Percentiles rank a stretch among this genome's conserved stretches.
phyloP scores from a whole-genome alignment of 2,888 invertebrate genomes.

The Latrodectus elegans region DNA sequence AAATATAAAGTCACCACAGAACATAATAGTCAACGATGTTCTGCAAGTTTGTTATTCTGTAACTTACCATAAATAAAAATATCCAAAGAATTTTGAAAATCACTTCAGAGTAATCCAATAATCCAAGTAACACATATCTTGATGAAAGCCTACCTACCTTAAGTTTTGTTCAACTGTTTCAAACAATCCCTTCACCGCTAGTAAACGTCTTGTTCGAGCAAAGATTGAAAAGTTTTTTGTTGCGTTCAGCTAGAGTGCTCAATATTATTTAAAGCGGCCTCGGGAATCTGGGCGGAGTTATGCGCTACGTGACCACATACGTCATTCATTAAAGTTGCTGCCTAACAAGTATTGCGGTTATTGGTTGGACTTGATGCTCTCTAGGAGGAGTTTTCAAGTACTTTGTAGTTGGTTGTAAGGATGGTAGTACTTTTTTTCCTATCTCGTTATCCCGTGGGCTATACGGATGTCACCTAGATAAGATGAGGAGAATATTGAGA shows the following conservation, averaged over 20 bases:
- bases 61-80: constrained; percentile 60
- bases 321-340: constrained; percentile 43
- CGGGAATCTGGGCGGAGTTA: constrained; percentile 52
- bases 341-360: constrained; percentile 28
- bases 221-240: constrained; percentile 60
- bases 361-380: constrained; percentile 18
- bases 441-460: constrained; percentile 49
- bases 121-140: constrained; percentile 12
- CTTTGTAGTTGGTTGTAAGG: constrained; percentile 18
- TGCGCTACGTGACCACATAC: constrained; percentile 36
- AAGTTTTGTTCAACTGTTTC: constrained; percentile 24
- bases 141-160: constrained; percentile 45
- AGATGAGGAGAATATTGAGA: constrained; percentile 24
- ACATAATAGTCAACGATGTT: constrained; percentile 60
- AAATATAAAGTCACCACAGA: constrained; percentile 30
- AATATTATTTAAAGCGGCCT: constrained; percentile 64
- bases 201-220: constrained; percentile 29
- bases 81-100: constrained; percentile 44
- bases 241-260: constrained; percentile 24
- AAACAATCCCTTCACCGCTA: constrained; percentile 24
- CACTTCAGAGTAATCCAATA: constrained; percentile 43
- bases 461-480: constrained; percentile 66
- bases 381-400: constrained; percentile 26
- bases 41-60: constrained; percentile 61
- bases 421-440: constrained; percentile 7